Base-by-base conservation (phyloP, 2,888 invertebrate species). In the Actias luna region DNA sequence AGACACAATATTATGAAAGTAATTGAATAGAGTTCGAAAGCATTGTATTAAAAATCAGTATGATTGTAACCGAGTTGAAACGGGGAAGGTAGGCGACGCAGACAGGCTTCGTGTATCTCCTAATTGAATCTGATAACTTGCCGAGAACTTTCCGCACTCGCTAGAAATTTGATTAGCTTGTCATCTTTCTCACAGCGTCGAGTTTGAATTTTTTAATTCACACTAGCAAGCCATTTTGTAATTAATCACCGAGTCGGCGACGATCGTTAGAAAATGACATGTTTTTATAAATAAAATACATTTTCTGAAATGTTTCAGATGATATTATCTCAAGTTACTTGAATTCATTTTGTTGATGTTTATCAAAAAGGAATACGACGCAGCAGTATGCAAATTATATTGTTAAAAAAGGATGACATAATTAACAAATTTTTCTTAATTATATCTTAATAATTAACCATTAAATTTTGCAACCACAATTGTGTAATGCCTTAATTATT, bases 81-180 rank as follows among this genome's bases (percentile, higher is more conserved):
- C 50, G 27, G 59, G 59, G 59, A 33, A 64, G 58, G 65, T 60
- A 60, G 65, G 63, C 67, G 64, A 67, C 63, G 67, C 76, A 72
- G 66, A 63, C 68, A 65, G 73, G 71, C 69, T 71, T 71, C 72
- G 71, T 80, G 76, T 89, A 89, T 89, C 90, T 87, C 70, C 82
- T 90, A 90, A 91, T 90, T 91, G 87, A 90, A 90, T 90, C 89
- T 78, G 78, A 76, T 77, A 89, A 88, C 86, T 88, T 84, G 72
- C 76, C 70, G 77, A 75, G 77, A 88, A 85, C 83, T 89, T 86
- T 80, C 76, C 77, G 75, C 87, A 87, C 83, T 87, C 81, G 77
- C 72, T 80, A 76, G 77, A 85, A 88, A 88, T 87, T 87, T 87
- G 87, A 90, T 90, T 88, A 88, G 82, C 82, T 84, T 78, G 79